These are phyloP conservation scores for Rhizomys pruinosus DNA, from an alignment of 2,113 vertebrate genomes.

Conservation along the genomic window DNA sequence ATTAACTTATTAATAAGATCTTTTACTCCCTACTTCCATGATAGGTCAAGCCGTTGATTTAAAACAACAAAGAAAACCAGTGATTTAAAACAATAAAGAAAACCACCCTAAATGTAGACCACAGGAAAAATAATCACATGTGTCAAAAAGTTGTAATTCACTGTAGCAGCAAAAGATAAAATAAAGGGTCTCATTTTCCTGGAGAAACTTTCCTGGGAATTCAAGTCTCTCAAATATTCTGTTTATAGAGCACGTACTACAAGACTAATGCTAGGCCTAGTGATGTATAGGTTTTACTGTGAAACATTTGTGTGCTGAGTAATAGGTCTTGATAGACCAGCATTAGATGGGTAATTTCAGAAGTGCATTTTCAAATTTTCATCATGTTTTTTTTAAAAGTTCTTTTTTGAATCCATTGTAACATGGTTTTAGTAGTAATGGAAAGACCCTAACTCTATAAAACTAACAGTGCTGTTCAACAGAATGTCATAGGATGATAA, in stretches of 20 bases:
- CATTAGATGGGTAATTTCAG: slow-evolving; percentile 23
- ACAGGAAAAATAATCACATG: too few relatives aligned
- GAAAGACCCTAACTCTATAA: slow-evolving; percentile 10
- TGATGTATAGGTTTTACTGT: neutral
- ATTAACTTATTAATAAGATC: too few relatives aligned
- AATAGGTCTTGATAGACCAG: neutral
- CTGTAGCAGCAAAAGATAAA: neutral
- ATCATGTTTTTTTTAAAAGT: slow-evolving; percentile 23
- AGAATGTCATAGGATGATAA: neutral
- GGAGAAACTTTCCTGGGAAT: neutral
- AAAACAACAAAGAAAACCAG: too few relatives aligned
- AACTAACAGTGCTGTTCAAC: neutral
- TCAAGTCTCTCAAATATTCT: neutral
- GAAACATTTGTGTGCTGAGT: neutral
- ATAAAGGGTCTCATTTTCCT: neutral
- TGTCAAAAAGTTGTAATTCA: neutral
- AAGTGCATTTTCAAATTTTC: slow-evolving; percentile 14
- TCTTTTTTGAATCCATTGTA: neutral
- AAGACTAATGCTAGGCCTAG: too few relatives aligned
- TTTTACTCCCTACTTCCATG: too few relatives aligned
- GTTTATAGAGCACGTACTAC: neutral
- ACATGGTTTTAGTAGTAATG: slow-evolving; percentile 49
- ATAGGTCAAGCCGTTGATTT: too few relatives aligned
- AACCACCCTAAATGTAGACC: too few relatives aligned
- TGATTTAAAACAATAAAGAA: too few relatives aligned